phyloP scores from a whole-genome alignment of 2,113 vertebrate genomes.

The Balaeniceps rex region DNA sequence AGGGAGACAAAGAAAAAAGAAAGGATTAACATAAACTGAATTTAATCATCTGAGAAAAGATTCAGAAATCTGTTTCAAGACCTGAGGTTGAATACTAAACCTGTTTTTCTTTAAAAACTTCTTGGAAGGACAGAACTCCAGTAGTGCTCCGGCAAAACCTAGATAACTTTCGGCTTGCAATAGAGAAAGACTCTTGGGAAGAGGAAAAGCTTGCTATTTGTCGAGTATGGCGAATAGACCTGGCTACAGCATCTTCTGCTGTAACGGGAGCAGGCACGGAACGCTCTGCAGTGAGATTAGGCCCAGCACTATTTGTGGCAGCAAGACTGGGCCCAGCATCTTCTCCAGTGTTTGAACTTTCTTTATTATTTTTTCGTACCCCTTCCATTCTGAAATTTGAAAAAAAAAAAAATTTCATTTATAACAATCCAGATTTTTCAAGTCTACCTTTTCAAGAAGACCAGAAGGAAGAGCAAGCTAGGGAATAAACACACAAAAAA shows the following conservation, averaged over 20 bases:
- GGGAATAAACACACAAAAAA: neutral
- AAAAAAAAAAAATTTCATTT: neutral
- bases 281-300: neutral
- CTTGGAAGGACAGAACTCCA: slow-evolving; percentile 59
- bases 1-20: no score
- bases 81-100: slow-evolving; percentile 21
- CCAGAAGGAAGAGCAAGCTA: neutral
- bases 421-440: neutral
- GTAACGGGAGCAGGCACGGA: no score
- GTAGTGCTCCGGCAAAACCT: slow-evolving; percentile 42
- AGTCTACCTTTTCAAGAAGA: neutral
- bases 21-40: neutral
- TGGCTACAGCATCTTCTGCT: neutral
- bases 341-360: neutral
- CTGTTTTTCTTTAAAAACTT: slow-evolving; percentile 72
- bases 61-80: neutral
- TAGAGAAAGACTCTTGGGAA: neutral
- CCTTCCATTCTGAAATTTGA: slow-evolving; percentile 33
- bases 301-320: neutral
- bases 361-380: neutral
- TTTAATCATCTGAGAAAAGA: neutral
- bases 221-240: neutral
- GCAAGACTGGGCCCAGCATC: neutral
- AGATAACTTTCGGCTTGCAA: neutral
- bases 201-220: neutral